Conservation (phyloP, 2,888 invertebrate species). For the Stenodera caucasica region DNA sequence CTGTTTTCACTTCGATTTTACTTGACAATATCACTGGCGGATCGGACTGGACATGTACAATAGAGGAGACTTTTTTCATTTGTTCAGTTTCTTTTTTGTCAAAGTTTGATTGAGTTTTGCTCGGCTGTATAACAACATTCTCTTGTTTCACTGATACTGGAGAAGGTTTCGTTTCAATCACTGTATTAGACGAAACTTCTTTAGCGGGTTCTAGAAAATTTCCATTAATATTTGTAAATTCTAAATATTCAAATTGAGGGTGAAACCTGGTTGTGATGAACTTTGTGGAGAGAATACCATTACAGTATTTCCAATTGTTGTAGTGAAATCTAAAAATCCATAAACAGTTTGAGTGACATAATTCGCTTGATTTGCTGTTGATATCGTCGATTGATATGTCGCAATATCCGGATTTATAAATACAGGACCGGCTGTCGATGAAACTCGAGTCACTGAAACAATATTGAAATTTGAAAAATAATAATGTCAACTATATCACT, state of each 20-base stretch:
- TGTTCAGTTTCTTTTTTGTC: conserved; percentile 58
- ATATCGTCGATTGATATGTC: conserved; percentile 27
- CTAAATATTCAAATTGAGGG: conserved; percentile 11
- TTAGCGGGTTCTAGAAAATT: conserved; percentile 25
- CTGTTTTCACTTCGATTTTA: conserved; percentile 61
- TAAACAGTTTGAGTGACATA: conserved; percentile 88
- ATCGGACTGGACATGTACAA: conserved; percentile 45
- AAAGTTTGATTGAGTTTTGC: conserved; percentile 51
- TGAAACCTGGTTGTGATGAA: conserved; percentile 67
- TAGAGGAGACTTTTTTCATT: conserved; percentile 46
- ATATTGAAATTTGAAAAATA: not conserved
- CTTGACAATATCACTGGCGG: conserved; percentile 50
- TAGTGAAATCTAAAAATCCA: conserved; percentile 91
- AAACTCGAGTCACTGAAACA: conserved; percentile 40
- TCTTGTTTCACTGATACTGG: conserved; percentile 31
- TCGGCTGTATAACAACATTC: conserved; percentile 52
- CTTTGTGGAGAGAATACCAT: conserved; percentile 94
- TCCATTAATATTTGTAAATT: conserved; percentile 15
- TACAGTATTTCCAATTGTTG: conserved; percentile 90
- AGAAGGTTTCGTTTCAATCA: conserved; percentile 51
- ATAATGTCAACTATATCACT: not conserved
- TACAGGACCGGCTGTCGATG: conserved; percentile 46
- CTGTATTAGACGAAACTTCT: conserved; percentile 43
- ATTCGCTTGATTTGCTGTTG: conserved; percentile 44
- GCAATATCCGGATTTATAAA: conserved; percentile 47